Evolutionary conservation across 2,888 invertebrate species (phyloP), one percentile per base, ranked within the genome.

Genomic region (Hydrotaea diabolus): DNA sequence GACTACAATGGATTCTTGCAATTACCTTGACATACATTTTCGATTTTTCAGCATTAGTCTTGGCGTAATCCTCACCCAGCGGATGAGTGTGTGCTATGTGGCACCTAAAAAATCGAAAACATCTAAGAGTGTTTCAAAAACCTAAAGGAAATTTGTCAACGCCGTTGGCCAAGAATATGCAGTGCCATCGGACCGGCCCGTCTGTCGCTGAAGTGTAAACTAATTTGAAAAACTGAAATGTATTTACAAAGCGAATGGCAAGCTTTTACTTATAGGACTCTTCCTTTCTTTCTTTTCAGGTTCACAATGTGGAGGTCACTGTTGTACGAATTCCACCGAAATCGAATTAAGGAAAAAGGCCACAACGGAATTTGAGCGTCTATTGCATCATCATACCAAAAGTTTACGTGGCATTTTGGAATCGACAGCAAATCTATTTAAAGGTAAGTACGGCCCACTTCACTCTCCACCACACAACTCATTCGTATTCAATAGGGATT

Each of bases 351-450:
- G 90, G 82, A 88, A 90, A 82, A 92, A 91, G 86, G 91, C 92
- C 53, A 89, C 91, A 59, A 87, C 88, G 53, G 91, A 95, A 88
- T 96, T 96, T 88, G 95, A 95, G 89, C 93, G 93, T 85, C 93
- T 96, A 88, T 93, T 96, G 86, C 94, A 95, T 86, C 94, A 95
- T 90, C 95, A 96, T 87, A 95, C 96, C 80, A 94, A 95, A 89
- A 95, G 96, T 87, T 94, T 96, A 82, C 95, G 96, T 87, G 96
- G 96, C 87, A 94, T 96, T 82, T 93, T 97, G 87, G 94, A 95
- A 86, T 95, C 95, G 72, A 96, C 96, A 43, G 95, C 95, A 87
- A 93, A 94, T 88, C 94, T 95, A 82, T 93, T 97, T 88, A 95
- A 96, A 94, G 95, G 97, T 97, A 93, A 94, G 94, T 93, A 72